A percentile compares a stretch with the other conserved stretches of the same genome.
These are phyloP conservation scores for Athalia circularis DNA, from an alignment of 2,888 invertebrate species.

Conservation along the genomic window DNA sequence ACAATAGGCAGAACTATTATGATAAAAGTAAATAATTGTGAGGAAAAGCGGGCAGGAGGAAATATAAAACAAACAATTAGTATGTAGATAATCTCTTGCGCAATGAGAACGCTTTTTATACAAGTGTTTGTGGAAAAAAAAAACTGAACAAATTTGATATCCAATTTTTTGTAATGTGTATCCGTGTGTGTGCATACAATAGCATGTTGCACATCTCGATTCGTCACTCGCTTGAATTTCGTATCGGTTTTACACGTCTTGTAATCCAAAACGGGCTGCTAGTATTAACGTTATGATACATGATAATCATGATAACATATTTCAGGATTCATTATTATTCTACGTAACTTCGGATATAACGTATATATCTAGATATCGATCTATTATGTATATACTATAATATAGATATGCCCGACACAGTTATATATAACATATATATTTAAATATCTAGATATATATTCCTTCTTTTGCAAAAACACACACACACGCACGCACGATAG, in stretches of 20 bases:
- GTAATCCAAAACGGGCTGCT: conserved; percentile 51
- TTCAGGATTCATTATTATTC: conserved; percentile 51
- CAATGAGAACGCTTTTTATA: conserved; percentile 58
- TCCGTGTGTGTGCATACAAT: conserved; percentile 26
- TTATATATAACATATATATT: conserved; percentile 48
- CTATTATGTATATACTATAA: too few species aligned
- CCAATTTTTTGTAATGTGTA: conserved; percentile 39
- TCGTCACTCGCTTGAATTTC: conserved; percentile 23
- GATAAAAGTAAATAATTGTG: conserved; percentile 47
- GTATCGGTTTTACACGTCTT: conserved; percentile 42
- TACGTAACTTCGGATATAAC: conserved; percentile 54
- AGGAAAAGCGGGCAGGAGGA: neutral
- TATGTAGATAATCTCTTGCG: conserved; percentile 49
- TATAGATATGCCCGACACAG: neutral
- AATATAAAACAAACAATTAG: conserved; percentile 51
- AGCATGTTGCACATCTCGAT: conserved; percentile 44
- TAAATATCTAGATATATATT: conserved; percentile 49
- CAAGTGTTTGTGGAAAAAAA: conserved; percentile 46
- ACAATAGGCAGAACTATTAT: conserved; percentile 48
- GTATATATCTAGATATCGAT: too few species aligned
- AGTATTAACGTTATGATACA: conserved; percentile 60
- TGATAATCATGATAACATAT: conserved; percentile 58
- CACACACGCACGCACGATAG: neutral
- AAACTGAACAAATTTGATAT: conserved; percentile 26
- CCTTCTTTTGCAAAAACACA: neutral